Evolutionary conservation across 2,797 vertebrate genomes (phyloP), one percentile per base, ranked within the genome.

Genomic region (Anableps anableps): DNA sequence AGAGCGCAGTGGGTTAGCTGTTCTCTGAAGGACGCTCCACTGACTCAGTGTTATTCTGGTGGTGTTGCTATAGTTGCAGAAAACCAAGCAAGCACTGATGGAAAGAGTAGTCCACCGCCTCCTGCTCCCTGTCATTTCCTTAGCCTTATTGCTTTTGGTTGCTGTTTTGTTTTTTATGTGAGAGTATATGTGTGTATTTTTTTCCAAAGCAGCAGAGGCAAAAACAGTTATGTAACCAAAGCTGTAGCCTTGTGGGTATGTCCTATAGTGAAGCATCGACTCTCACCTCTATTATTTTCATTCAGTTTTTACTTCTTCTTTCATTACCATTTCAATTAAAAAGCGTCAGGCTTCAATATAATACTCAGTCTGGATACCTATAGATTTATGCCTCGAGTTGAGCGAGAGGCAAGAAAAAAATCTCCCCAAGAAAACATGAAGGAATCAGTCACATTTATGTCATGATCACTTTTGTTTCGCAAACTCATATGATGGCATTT

Each of bases 191-290:
- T 85, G 89, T 80, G 23, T 70, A 74, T 83, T 81, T 64, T 79
- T 81, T 83, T 68, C 84, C 78, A 86, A 74, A 68, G 80, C 74
- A 90, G 86, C n/a, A 80, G 85, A 92, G 83, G 86, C 83, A 87
- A 66, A 91, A 88, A 84, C 78, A 80, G 89, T 95, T 95, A 95
- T 92, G 92, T 93, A 95, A 95, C 85, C 19, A 60, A 80, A 82
- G 77, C 83, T 68, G 82, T 72, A 83, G 88, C 86, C 86, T 82
- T 85, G 92, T 83, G 89, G 88, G 86, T 85, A 66, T n/a, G 38
- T 89, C 85, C 81, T 90, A n/a, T 36, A 8, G 87, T 87, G 80
- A 83, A 82, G 77, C 36, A 31, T 43, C 80, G 62, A 55, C 19
- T 10, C 80, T 88, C n/a, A 79, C 68, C 77, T 78, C 75, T 51